Percentiles rank a stretch among this genome's conserved stretches.
Conservation (phyloP, 2,797 vertebrate genomes). For the Gambelia wislizenii region DNA sequence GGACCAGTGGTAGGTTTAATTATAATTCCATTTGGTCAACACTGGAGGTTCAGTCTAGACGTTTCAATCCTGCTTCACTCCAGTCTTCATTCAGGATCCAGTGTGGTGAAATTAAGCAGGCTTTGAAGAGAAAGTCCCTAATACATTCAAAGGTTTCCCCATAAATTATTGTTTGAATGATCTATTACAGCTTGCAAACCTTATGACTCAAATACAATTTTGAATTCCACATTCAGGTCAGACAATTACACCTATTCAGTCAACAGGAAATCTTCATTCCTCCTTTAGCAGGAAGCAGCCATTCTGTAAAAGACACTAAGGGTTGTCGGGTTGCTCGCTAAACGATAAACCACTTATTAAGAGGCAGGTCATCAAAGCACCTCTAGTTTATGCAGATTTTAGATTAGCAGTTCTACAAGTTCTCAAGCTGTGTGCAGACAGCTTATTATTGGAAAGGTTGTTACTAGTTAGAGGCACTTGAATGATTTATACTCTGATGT, state of each 20-base stretch:
- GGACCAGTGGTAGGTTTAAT: not conserved
- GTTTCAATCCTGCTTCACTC: not conserved
- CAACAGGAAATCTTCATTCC: constrained; percentile 5
- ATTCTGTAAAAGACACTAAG: not conserved
- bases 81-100: not conserved
- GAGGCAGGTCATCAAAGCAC: not conserved
- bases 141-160: not conserved
- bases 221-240: not conserved
- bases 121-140: not conserved
- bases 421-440: not conserved
- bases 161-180: not conserved
- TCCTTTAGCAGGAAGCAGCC: constrained; percentile 9
- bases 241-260: not conserved
- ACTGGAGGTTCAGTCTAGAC: not conserved
- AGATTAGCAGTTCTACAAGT: not conserved
- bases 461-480: not conserved
- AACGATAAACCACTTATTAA: not conserved
- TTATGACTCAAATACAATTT: not conserved
- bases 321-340: not conserved
- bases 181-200: not conserved
- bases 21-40: not conserved
- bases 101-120: not conserved
- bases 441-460: not conserved
- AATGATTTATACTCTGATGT: not conserved
- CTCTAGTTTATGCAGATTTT: not conserved